phyloP scores from a whole-genome alignment of 2,113 vertebrate species.

The Notiomystis cincta region DNA sequence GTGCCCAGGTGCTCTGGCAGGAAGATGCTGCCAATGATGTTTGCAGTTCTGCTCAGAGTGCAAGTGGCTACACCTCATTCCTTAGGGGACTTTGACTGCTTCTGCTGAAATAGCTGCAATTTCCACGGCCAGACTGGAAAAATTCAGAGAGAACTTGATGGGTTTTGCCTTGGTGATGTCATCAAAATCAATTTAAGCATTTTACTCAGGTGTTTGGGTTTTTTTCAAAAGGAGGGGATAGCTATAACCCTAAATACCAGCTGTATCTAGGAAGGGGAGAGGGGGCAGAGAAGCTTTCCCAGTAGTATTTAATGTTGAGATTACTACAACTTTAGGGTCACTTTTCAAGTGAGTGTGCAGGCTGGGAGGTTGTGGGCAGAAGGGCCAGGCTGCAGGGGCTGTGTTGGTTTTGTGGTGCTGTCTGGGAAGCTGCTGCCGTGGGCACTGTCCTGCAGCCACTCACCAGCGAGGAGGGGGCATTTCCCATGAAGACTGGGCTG shows the following conservation, averaged over 20 bases:
- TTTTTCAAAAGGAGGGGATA: background rate
- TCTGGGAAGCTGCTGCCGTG: background rate
- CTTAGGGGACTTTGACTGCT: background rate
- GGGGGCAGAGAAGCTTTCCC: background rate
- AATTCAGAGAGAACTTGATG: background rate
- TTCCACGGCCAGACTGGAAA: background rate
- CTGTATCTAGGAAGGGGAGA: background rate
- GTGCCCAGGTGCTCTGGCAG: background rate
- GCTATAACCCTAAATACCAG: background rate
- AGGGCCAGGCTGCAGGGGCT: background rate
- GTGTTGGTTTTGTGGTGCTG: background rate
- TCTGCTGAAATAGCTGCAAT: background rate
- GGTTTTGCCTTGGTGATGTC: background rate
- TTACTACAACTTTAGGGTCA: background rate
- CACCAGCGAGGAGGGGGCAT: background rate
- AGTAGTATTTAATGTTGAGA: background rate
- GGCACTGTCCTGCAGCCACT: background rate
- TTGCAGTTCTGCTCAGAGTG: background rate
- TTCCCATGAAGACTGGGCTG: fast-evolving
- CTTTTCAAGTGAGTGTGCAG: background rate
- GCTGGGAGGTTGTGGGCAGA: background rate
- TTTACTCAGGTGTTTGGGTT: background rate
- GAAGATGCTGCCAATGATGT: background rate
- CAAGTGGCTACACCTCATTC: background rate
- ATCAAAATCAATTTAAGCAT: background rate